Percentiles rank a stretch among this genome's conserved stretches.
phyloP scores from a whole-genome alignment of 2,113 vertebrate genomes.

The Dicaeum eximium region DNA sequence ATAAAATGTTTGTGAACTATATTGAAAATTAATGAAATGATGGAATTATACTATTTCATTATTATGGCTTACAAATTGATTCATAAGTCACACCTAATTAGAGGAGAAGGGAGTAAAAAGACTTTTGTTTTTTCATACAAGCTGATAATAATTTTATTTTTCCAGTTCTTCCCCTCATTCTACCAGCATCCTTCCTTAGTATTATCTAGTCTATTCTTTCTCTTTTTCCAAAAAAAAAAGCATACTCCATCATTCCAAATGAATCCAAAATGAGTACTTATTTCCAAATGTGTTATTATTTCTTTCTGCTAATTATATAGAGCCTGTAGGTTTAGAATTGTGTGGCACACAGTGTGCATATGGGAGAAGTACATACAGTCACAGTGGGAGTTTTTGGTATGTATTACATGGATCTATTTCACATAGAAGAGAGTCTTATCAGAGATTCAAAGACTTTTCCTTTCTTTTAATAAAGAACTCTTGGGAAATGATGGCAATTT shows the following conservation, averaged over 20 bases:
- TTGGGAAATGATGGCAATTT: neutral
- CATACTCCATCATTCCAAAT: neutral
- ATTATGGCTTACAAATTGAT: neutral
- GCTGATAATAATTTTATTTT: neutral
- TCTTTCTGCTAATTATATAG: neutral
- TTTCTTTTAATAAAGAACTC: neutral
- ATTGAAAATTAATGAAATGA: neutral
- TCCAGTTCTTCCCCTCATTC: neutral
- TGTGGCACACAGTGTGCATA: neutral
- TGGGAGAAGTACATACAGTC: too few relatives aligned
- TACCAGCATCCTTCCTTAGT: neutral
- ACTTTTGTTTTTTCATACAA: neutral
- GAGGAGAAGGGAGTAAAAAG: neutral
- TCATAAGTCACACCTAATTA: neutral
- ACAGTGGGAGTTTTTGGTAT: neutral
- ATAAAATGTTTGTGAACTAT: neutral
- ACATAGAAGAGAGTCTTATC: neutral
- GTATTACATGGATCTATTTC: neutral
- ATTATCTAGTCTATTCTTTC: neutral
- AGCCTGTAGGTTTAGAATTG: neutral
- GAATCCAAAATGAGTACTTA: neutral
- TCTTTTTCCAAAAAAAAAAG: neutral
- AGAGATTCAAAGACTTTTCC: neutral
- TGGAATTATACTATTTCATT: neutral
- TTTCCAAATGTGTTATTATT: neutral